Evolutionary conservation across 2,888 invertebrate genomes (phyloP), one percentile per base, ranked within the genome.

Genomic region (Drosophila macrothrix): DNA sequence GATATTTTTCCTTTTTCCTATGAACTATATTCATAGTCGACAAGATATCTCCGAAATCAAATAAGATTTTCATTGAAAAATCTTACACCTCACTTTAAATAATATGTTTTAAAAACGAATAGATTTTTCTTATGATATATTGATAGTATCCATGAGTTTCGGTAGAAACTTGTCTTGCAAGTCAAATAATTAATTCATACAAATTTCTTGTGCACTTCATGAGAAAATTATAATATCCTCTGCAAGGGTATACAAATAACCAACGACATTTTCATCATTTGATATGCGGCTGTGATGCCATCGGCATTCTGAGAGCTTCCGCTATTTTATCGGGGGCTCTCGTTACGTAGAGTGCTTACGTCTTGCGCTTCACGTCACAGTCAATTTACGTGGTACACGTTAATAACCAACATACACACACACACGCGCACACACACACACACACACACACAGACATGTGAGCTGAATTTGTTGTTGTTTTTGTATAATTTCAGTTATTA

Each of bases 231-330:
- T 56, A 14, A 35, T 14, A 39, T 39, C 56, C n/a, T 14, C 25
- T n/a, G 56, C 28, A 16, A n/a, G 35, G 28, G 41, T 43, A 25
- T 72, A 39, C 14, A 56, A 56, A 56, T 29, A 43, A 58, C 58
- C 31, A 64, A 55, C 60, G 68, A 78, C 70, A 73, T 71, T 80
- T 73, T 55, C 70, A 53, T 74, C 73, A 58, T 64, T 70, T 67
- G 62, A 43, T 61, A 55, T 31, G 52, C 58, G 72, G 39, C 35
- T n/a, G 58, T 63, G 87, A 78, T 84, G 80, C 82, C 71, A 88
- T 88, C 85, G 78, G 82, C 83, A 81, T 89, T 82, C 76, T 76
- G 83, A 73, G 77, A 74, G 73, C 89, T 91, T 90, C 90, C 89
- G 90, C 80, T 82, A 74, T 90, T 89, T 91, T 90, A 91, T 90